Percentiles rank a stretch among this genome's conserved stretches.
Evolutionary conservation across 37 sponge, comb jelly and placozoan species (phyloP).

Genomic region (Chondrilla cf. caribensis): DNA sequence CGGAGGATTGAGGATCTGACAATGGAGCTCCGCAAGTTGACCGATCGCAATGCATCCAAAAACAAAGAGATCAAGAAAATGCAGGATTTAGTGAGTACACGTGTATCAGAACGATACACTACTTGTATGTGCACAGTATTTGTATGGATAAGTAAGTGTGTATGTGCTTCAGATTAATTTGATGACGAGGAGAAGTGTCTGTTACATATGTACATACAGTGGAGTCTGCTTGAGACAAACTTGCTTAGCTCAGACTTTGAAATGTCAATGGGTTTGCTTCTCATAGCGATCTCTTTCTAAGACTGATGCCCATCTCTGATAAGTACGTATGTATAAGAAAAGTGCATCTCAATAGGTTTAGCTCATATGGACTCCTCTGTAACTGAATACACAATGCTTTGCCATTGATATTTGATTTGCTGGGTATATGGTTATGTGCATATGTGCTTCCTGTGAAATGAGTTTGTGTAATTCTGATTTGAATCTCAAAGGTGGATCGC

Average conservation of each 20-base stretch:
- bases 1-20: conserved; percentile 36
- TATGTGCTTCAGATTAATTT: background rate
- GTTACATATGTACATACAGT: no score
- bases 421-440: no score
- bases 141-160: background rate
- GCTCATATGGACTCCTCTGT: no score
- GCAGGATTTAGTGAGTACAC: conserved; percentile 42
- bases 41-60: background rate
- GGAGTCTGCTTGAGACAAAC: no score
- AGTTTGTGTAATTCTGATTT: background rate
- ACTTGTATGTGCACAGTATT: background rate
- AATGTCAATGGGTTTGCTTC: no score
- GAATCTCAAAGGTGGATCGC: conserved; percentile 45
- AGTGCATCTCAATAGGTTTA: no score
- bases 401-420: no score
- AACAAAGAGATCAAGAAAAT: conserved; percentile 39
- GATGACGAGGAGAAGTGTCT: background rate
- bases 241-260: no score
- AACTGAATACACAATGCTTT: no score
- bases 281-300: no score
- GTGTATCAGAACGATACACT: background rate
- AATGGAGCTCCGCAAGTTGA: conserved; percentile 35
- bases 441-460: background rate
- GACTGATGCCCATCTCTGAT: no score
- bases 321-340: no score